Conservation (phyloP, 64 coral and sea anemone species). For the Montipora cactus region DNA sequence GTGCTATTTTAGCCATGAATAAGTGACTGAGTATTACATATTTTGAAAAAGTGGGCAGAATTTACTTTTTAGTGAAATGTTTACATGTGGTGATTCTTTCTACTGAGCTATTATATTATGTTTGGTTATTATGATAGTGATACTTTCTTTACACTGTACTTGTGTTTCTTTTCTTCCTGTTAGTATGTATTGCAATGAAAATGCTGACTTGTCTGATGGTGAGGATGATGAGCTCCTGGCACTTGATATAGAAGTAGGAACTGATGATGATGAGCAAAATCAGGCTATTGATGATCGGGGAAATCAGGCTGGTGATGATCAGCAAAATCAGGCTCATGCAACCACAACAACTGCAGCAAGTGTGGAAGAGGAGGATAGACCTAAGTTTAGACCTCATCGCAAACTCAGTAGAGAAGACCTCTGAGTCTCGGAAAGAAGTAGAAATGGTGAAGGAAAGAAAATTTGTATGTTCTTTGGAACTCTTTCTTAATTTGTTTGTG, state of each 20-base stretch:
- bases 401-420: slow-evolving; percentile 36
- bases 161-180: background rate
- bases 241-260: background rate
- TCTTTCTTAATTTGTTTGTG: slow-evolving; percentile 45
- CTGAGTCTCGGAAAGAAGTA: slow-evolving; percentile 32
- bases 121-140: background rate
- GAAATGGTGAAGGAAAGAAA: slow-evolving; percentile 49
- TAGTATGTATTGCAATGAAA: slow-evolving; percentile 22
- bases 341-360: background rate
- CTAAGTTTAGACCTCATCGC: slow-evolving; percentile 32
- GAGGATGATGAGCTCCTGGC: background rate
- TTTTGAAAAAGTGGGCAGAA: background rate
- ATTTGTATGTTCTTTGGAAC: slow-evolving; percentile 53
- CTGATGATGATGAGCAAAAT: background rate
- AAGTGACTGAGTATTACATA: background rate
- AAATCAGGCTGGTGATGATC: background rate
- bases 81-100: background rate
- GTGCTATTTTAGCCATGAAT: background rate
- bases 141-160: background rate
- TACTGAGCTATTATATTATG: background rate
- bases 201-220: slow-evolving; percentile 3
- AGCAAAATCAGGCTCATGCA: background rate
- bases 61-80: background rate
- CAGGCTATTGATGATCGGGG: no score
- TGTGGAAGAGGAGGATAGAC: background rate